Percentiles rank a stretch among this genome's conserved stretches.
phyloP scores from a whole-genome alignment of 1,140 invertebrate species.

The Paraescarpia echinospica region DNA sequence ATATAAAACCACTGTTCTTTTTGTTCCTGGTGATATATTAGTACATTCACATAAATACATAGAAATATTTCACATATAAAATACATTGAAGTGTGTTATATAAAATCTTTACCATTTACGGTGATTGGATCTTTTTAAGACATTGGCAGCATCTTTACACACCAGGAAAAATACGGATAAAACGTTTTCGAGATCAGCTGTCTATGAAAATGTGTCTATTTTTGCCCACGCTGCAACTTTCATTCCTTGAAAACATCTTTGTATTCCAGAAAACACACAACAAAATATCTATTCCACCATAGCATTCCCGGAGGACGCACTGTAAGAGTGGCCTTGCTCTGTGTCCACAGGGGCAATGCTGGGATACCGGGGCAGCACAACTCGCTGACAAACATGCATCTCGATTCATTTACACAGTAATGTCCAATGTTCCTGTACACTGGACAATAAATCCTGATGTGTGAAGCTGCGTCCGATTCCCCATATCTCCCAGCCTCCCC shows the following conservation, averaged over 20 bases:
- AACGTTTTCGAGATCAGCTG: background rate
- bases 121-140: background rate
- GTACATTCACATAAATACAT: conserved; percentile 6
- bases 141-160: background rate
- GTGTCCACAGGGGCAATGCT: background rate
- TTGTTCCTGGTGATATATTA: conserved; percentile 1
- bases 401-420: background rate
- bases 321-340: background rate
- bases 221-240: background rate
- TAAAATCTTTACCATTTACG: background rate
- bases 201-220: background rate
- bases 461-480: background rate
- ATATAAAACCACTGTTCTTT: conserved; percentile 1
- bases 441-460: background rate
- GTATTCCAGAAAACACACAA: background rate
- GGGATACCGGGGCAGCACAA: background rate
- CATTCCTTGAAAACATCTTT: conserved; percentile 1
- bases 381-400: background rate
- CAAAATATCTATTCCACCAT: background rate
- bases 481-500: background rate
- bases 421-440: background rate
- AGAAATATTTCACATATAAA: conserved; percentile 2
- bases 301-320: background rate
- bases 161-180: conserved; percentile 1
- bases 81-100: background rate